Evolutionary conservation across 2,888 invertebrate genomes (phyloP), one percentile per base, ranked within the genome.

Genomic region (Heliothis peltigera): DNA sequence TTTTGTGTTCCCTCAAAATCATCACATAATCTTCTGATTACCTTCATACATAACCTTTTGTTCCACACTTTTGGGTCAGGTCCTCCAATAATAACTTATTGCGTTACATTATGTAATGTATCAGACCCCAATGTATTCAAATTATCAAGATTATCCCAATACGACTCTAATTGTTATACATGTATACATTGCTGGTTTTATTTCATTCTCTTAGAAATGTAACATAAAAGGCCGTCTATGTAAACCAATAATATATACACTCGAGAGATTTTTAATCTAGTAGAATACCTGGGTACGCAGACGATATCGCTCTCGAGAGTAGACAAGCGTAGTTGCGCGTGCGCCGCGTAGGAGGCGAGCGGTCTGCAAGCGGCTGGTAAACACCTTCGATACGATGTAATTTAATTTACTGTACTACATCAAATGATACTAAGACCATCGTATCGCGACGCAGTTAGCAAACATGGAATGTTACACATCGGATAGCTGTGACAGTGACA

Each of bases 391-490:
- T 82, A 89, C 87, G 86, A 92, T 91, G 91, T 89, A 84, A 89
- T 80, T 83, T 48, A 77, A 77, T 77, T 57, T 60, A 61, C 67
- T 67, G 17, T 68, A 74, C 64, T 46, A 77, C 62, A 76, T 62
- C 59, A 75, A 61, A 80, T 74, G 67, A 65, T 79, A 80, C 60
- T 67, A 78, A 78, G 63, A 73, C 60, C 69, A 69, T 58, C 63
- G 44, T 58, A 74, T 68, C 69, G 62, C 61, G 67, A 76, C 67
- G 67, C 57, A 75, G 70, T 70, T 78, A 65, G 57, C 57, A 74
- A 89, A 83, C 71, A 97, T 97, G 97, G 97, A 97, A 92, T 96
- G 95, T 84, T 98, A 98, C 88, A 97, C 98, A 58, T 98, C 98
- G 39, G 98, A 98, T 86, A 98, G 97, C 84, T 97, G 97, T 89